phyloP scores from a whole-genome alignment of 2,113 vertebrate genomes.

The Apodemus sylvaticus region DNA sequence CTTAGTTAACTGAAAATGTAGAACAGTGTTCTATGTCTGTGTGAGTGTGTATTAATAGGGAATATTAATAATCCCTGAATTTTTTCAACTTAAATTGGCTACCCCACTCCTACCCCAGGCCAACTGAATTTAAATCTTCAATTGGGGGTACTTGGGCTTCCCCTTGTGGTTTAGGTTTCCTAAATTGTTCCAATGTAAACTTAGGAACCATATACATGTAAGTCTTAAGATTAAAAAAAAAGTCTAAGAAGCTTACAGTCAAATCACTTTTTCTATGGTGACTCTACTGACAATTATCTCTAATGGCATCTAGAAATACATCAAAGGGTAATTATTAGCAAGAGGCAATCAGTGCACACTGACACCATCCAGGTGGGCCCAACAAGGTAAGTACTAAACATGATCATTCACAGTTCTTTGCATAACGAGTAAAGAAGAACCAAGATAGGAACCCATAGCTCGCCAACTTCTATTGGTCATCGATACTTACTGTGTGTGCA shows the following conservation, averaged over 20 bases:
- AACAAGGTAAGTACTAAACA: background rate
- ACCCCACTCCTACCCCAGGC: accelerated
- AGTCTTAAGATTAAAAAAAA: background rate
- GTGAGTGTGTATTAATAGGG: no score
- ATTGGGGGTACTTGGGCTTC: background rate
- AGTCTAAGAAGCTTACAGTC: background rate
- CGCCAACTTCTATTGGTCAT: background rate
- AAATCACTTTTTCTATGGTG: background rate
- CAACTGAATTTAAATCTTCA: background rate
- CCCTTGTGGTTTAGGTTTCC: background rate
- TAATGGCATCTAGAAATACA: background rate
- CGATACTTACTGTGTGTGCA: background rate
- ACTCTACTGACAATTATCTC: background rate
- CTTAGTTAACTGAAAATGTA: background rate
- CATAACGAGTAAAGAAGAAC: background rate
- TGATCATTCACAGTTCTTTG: background rate
- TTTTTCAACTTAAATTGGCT: background rate
- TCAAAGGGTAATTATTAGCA: background rate
- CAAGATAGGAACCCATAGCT: background rate
- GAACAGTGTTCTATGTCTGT: background rate
- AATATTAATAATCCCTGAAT: background rate
- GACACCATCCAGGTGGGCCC: background rate
- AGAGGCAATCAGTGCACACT: background rate
- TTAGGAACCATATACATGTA: background rate
- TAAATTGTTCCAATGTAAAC: background rate